A percentile compares a stretch with the other conserved stretches of the same genome.
Evolutionary conservation across 1,140 invertebrate genomes (phyloP).

Genomic region (Ceratosolen solmsi): DNA sequence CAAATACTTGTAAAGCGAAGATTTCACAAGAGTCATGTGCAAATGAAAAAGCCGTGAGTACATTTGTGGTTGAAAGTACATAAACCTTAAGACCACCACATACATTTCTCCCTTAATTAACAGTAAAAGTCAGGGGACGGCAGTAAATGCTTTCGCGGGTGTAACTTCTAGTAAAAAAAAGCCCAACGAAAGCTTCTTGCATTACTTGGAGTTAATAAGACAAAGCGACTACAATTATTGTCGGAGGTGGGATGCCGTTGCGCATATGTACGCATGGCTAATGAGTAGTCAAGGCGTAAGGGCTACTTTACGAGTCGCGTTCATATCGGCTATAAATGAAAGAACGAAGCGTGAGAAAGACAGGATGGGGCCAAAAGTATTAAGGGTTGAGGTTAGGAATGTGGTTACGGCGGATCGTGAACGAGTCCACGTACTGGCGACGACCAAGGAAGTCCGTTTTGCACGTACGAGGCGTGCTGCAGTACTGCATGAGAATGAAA

Average conservation of each 20-base stretch:
- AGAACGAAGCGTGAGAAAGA: conserved; percentile 10
- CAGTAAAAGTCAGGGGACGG: background rate
- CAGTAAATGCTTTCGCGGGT: conserved; percentile 1
- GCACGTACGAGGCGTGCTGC: conserved; percentile 34
- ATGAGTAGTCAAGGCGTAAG: background rate
- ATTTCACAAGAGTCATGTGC: background rate
- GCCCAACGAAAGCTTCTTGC: background rate
- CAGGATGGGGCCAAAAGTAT: conserved; percentile 14
- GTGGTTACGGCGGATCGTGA: conserved; percentile 22
- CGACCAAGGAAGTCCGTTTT: background rate
- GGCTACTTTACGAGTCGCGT: conserved; percentile 12
- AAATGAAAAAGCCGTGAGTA: background rate
- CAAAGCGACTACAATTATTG: conserved; percentile 9
- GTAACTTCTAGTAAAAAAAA: background rate
- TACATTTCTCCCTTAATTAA: background rate
- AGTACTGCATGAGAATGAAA: conserved; percentile 47
- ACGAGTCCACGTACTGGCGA: background rate
- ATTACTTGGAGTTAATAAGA: background rate
- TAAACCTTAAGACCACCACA: background rate
- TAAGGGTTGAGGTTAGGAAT: conserved; percentile 42
- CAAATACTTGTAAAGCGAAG: background rate
- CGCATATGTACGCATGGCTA: background rate
- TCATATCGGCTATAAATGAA: background rate
- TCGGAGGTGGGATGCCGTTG: background rate
- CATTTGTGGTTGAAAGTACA: background rate